Evolutionary conservation across 2,797 vertebrate species (phyloP), one percentile per base, ranked within the genome.

Genomic region (Hephaestus fuliginosus): DNA sequence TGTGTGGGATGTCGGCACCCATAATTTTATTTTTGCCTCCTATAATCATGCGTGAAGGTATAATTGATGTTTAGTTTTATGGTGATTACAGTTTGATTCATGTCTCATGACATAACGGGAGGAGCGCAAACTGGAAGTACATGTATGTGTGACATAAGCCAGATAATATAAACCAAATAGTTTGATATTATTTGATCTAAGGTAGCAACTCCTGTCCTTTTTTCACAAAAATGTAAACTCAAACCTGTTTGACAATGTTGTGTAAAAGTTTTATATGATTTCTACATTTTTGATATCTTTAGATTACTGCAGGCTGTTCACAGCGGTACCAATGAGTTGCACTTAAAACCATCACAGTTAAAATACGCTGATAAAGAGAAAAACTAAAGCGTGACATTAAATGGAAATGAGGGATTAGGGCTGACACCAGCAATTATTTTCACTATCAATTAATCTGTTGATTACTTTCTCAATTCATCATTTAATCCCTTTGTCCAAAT

Each of bases 11-110:
- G 63, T 63, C 62, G 57, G 28, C 22, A 33, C 12, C 18, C 13
- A 28, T 33, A 33, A 3, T 39, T 39, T 20, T 56, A 56, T 46
- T 65, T 57, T 13, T 14, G 2, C 11, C 9, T 33, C 15, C 10
- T 66, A 39, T 65, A 79, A 71, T 64, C 22, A 73, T n/a, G 68
- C 1, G 25, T 70, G 25, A 33, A 5, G 43, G 33, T 58, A 30
- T 74, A 84, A 82, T 57, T 74, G 46, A 64, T 18, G 69, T 51
- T 80, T 61, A n/a, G 25, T 20, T 56, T 63, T 3, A 13, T 15
- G 30, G 12, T 80, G 51, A 77, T 75, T 53, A 49, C 11, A 52
- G 60, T 77, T 75, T 80, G 20, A 49, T 61, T 20, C 5, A 13
- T 43, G 7, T 17, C 15, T 61, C 6, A 44, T n/a, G 20, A 44